These are phyloP conservation scores for Siphonodentalium dalli DNA, from an alignment of 2,888 invertebrate genomes.

Conservation along the genomic window DNA sequence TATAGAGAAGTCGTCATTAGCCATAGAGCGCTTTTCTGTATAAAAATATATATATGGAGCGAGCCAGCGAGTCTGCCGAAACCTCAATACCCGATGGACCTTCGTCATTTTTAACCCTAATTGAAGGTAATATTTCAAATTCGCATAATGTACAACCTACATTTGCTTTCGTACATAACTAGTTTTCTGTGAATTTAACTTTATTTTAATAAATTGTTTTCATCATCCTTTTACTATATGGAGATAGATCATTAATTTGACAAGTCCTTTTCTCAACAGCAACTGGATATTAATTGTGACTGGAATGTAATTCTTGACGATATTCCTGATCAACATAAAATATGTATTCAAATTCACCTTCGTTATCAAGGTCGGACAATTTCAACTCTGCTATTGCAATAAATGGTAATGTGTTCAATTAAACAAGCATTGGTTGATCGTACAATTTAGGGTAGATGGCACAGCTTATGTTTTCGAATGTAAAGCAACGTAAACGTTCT, in stretches of 20 bases:
- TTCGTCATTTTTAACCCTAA: slow-evolving; percentile 39
- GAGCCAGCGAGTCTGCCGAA: slow-evolving; percentile 49
- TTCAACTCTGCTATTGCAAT: slow-evolving; percentile 3
- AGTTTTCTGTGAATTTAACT: not conserved
- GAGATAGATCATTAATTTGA: slow-evolving; percentile 3
- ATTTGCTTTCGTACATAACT: slow-evolving; percentile 27
- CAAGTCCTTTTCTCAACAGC: not conserved
- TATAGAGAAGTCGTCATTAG: slow-evolving; percentile 55
- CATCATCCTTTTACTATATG: not conserved
- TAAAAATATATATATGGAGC: slow-evolving; percentile 52
- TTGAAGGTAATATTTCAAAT: slow-evolving; percentile 45
- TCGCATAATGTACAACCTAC: slow-evolving; percentile 56
- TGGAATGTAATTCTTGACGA: not conserved
- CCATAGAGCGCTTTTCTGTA: slow-evolving; percentile 36
- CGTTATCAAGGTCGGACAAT: not conserved
- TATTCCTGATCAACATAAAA: slow-evolving; percentile 8
- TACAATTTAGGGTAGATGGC: no score
- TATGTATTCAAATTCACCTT: not conserved
- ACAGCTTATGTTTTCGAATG: no score
- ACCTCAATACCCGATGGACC: slow-evolving; percentile 50
- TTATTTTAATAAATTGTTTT: not conserved
- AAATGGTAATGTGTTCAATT: no score
- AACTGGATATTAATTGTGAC: slow-evolving; percentile 1
- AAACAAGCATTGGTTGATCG: no score
- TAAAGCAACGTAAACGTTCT: no score